Conservation (phyloP, 2,888 invertebrate genomes). For the Chrysomela aeneicollis region DNA sequence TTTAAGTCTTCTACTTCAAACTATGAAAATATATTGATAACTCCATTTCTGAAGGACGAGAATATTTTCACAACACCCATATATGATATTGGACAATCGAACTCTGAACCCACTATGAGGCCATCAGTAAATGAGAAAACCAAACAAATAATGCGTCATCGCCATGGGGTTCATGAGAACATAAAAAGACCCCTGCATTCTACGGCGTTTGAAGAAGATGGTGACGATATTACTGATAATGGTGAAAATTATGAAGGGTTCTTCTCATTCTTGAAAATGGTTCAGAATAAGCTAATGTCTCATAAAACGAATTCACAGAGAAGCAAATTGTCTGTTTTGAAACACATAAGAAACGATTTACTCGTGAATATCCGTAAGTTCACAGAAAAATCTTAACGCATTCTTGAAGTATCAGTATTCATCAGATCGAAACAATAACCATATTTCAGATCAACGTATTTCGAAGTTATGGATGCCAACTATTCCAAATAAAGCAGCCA, state of each 20-base stretch:
- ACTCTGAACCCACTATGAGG: background rate
- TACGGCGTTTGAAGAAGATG: slow-evolving; percentile 5
- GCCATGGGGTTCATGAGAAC: background rate
- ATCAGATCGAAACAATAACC: slow-evolving; percentile 20
- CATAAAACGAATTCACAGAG: slow-evolving; percentile 58
- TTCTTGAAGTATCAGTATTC: slow-evolving; percentile 14
- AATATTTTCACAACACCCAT: slow-evolving; percentile 14
- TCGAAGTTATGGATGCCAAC: slow-evolving; percentile 40
- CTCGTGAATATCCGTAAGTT: slow-evolving; percentile 73
- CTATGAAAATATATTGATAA: slow-evolving; percentile 34
- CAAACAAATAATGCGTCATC: background rate
- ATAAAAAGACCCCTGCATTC: background rate
- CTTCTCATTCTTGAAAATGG: slow-evolving; percentile 47
- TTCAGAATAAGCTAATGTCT: slow-evolving; percentile 54
- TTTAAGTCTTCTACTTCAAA: slow-evolving; percentile 29
- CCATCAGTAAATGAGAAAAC: background rate
- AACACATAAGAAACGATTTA: slow-evolving; percentile 67
- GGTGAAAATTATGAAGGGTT: slow-evolving; percentile 35
- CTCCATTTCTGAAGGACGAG: slow-evolving; percentile 17
- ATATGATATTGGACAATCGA: background rate
- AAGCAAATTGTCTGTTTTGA: slow-evolving; percentile 68
- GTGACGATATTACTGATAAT: slow-evolving; percentile 13
- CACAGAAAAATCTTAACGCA: background rate
- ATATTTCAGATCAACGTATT: slow-evolving; percentile 39
- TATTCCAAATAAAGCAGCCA: slow-evolving; percentile 40